These are phyloP conservation scores for Monarcha castaneiventris DNA, from an alignment of 2,113 vertebrate genomes.

Conservation along the genomic window DNA sequence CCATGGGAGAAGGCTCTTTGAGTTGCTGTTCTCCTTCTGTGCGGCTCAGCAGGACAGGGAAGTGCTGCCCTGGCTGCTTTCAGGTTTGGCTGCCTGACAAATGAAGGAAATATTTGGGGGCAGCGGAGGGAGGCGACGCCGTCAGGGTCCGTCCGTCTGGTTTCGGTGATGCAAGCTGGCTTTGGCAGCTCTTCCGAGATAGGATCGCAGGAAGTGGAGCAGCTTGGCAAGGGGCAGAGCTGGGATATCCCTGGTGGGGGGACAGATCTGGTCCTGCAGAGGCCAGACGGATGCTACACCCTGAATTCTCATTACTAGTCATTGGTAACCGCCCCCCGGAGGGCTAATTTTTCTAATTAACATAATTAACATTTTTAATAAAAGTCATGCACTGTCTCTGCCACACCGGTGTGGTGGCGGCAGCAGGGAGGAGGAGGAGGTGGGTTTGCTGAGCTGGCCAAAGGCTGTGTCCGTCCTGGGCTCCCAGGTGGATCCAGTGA, in stretches of 20 bases:
- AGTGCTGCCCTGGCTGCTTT: background rate
- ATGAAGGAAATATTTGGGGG: constrained; percentile 4
- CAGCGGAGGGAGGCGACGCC: background rate
- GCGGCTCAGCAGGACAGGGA: background rate
- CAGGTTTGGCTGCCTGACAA: background rate
- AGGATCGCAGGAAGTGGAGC: background rate
- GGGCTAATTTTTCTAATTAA: constrained; percentile 33
- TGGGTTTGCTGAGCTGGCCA: background rate
- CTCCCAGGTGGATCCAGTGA: background rate
- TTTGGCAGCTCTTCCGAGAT: background rate
- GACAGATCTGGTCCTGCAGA: background rate
- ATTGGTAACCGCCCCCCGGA: background rate
- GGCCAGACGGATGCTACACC: background rate
- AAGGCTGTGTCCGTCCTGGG: background rate
- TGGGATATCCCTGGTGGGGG: constrained; percentile 56
- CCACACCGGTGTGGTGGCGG: fast-evolving
- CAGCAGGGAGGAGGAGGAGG: background rate
- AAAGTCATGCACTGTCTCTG: background rate
- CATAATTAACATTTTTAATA: constrained; percentile 18
- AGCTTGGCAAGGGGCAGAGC: background rate
- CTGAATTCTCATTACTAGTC: background rate
- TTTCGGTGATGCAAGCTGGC: background rate
- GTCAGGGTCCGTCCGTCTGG: background rate
- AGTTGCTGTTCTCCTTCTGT: background rate
- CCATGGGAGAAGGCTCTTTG: background rate